These are phyloP conservation scores for Protonemura montana DNA, from an alignment of 2,888 invertebrate species.

Conservation along the genomic window DNA sequence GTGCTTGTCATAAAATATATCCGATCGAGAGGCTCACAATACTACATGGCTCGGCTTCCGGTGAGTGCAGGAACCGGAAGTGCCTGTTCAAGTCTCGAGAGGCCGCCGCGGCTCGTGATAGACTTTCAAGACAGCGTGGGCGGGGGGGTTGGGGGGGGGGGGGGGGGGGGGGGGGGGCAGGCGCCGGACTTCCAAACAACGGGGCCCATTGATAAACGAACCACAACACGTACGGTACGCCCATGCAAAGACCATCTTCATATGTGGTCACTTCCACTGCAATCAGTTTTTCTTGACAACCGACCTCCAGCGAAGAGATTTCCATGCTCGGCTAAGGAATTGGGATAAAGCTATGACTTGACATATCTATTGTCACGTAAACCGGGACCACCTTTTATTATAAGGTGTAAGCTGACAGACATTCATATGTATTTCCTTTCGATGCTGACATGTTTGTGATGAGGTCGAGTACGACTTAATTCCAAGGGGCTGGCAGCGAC, in stretches of 20 bases:
- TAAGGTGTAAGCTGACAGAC: not conserved
- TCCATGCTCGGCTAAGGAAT: not conserved
- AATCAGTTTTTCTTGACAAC: not conserved
- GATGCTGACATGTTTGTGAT: not conserved
- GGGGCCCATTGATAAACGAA: not conserved
- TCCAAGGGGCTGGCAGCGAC: not conserved
- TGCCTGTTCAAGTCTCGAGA: not conserved
- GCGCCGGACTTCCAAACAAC: not conserved
- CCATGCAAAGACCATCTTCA: not conserved
- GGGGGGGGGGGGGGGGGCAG: not conserved
- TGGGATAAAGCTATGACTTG: not conserved
- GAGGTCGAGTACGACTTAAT: not conserved
- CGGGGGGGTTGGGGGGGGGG: not conserved
- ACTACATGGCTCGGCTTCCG: not conserved
- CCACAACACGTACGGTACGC: not conserved
- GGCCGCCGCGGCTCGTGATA: not conserved
- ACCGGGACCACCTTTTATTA: not conserved
- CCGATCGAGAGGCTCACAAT: not conserved
- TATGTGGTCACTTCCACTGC: not conserved
- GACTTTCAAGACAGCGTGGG: not conserved
- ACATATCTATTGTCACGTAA: not conserved
- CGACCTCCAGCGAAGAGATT: constrained; percentile 2
- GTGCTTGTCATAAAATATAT: not conserved
- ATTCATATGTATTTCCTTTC: not conserved
- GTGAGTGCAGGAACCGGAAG: not conserved